phyloP scores from a whole-genome alignment of 2,888 invertebrate species.

The Pristionchus japonicus region DNA sequence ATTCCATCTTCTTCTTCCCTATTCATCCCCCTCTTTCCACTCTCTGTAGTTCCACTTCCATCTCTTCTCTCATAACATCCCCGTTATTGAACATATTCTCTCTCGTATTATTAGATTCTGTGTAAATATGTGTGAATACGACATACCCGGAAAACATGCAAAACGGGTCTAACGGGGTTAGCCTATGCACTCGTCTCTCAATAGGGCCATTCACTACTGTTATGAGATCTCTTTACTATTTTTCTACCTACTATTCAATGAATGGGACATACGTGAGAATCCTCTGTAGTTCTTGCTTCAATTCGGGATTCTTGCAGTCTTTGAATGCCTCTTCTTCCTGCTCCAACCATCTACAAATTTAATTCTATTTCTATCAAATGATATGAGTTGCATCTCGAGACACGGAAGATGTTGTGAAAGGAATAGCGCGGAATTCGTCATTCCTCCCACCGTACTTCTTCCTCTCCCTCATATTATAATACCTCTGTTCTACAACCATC shows the following conservation, averaged over 20 bases:
- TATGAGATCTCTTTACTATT: not conserved
- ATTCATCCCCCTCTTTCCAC: not conserved
- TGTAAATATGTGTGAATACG: not conserved
- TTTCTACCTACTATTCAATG: not conserved
- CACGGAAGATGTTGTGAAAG: not conserved
- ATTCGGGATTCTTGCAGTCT: conserved; percentile 20
- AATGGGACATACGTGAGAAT: conserved; percentile 24
- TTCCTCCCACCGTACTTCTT: not conserved
- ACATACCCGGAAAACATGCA: not conserved
- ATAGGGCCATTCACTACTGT: not conserved
- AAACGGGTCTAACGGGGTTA: not conserved
- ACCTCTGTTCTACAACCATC: conserved; percentile 69
- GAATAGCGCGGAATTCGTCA: not conserved
- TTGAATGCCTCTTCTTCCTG: conserved; percentile 29
- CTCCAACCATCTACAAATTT: conserved; percentile 37
- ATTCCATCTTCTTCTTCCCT: not conserved
- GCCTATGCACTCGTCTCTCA: not conserved
- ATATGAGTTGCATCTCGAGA: not conserved
- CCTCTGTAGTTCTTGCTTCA: conserved; percentile 15
- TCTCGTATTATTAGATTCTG: not conserved
- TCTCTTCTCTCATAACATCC: not conserved
- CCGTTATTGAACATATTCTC: not conserved
- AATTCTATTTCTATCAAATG: not conserved
- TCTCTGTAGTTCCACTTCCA: not conserved
- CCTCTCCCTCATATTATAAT: not conserved